These are phyloP conservation scores for Physeter macrocephalus DNA, from an alignment of 2,113 vertebrate genomes.

Conservation along the genomic window DNA sequence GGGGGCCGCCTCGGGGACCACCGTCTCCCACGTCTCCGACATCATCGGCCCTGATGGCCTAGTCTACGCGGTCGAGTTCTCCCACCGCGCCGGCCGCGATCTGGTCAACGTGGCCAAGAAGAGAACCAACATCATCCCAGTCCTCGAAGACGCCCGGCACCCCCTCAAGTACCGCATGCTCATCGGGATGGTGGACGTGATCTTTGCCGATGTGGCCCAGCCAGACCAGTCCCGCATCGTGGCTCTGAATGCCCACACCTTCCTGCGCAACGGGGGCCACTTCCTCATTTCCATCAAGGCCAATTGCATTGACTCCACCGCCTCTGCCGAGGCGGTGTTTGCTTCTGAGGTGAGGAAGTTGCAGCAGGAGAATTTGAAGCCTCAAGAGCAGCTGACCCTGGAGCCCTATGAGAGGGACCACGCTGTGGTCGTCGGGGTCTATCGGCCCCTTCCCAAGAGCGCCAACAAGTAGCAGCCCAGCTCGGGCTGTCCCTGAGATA, in stretches of 20 bases:
- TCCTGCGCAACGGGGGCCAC: constrained; percentile 92
- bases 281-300: constrained; percentile 96
- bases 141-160: constrained; percentile 92
- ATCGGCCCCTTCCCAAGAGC: constrained; percentile 77
- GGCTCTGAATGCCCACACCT: constrained; percentile 93
- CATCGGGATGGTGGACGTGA: constrained; percentile 94
- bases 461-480: constrained; percentile 67
- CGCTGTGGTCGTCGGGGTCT: constrained; percentile 91
- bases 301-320: constrained; percentile 93
- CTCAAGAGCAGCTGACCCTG: constrained; percentile 93
- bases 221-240: constrained; percentile 94
- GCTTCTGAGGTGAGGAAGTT: constrained; percentile 91
- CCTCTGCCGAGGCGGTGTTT: constrained; percentile 90
- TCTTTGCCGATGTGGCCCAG: constrained; percentile 94
- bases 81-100: constrained; percentile 90
- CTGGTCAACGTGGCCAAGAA: constrained; percentile 94
- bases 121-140: constrained; percentile 93
- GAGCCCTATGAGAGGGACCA: constrained; percentile 95
- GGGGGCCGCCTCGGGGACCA: constrained; percentile 92
- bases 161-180: constrained; percentile 95
- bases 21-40: constrained; percentile 93
- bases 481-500: constrained; percentile 38
- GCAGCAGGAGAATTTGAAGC: constrained; percentile 91
- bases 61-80: constrained; percentile 93
- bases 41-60: constrained; percentile 91